phyloP scores from a whole-genome alignment of 2,113 vertebrate species.

The Fukomys damarensis region DNA sequence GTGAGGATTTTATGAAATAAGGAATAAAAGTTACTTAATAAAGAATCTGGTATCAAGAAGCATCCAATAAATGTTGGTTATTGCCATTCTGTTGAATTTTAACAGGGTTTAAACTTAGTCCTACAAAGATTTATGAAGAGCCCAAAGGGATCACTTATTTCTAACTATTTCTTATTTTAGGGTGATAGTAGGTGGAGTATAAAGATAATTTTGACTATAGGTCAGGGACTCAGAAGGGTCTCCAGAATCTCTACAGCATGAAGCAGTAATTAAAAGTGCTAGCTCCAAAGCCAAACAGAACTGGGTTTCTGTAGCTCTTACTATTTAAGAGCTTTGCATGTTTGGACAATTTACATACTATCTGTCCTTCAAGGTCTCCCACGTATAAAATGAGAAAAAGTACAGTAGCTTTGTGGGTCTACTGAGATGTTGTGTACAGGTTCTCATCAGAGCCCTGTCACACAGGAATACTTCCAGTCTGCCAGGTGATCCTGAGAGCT shows the following conservation, averaged over 20 bases:
- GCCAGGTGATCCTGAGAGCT: background rate
- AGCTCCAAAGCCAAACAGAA: background rate
- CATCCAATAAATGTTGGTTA: background rate
- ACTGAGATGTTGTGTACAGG: background rate
- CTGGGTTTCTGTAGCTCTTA: background rate
- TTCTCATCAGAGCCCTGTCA: background rate
- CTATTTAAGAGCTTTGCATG: background rate
- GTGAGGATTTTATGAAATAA: background rate
- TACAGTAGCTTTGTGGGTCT: background rate
- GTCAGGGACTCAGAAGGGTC: background rate
- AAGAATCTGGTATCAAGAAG: background rate
- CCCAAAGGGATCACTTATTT: conserved; percentile 14
- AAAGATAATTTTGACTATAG: background rate
- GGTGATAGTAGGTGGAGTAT: background rate
- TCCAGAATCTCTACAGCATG: background rate
- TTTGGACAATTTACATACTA: background rate
- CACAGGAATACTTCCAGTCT: background rate
- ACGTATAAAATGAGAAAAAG: background rate
- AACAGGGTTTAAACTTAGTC: background rate
- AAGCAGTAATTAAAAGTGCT: background rate
- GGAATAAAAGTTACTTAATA: background rate
- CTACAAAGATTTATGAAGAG: background rate
- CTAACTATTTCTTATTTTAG: background rate
- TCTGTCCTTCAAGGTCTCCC: background rate
- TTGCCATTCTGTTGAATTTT: background rate